A percentile compares a stretch with the other conserved stretches of the same genome.
These are phyloP conservation scores for Trachurus trachurus DNA, from an alignment of 2,797 vertebrate genomes.

Conservation along the genomic window DNA sequence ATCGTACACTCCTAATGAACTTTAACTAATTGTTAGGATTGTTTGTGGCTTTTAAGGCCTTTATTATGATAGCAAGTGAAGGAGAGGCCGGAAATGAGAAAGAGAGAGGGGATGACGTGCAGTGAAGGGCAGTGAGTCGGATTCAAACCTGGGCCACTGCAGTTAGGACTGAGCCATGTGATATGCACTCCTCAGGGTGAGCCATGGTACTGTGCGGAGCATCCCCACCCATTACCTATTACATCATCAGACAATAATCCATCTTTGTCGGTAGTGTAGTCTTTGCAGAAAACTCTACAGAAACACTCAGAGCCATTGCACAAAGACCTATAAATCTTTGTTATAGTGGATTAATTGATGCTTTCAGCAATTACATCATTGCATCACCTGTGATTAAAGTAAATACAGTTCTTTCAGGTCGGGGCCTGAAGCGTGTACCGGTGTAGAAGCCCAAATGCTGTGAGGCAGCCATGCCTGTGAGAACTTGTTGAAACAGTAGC, in stretches of 20 bases:
- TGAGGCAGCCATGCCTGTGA: not conserved
- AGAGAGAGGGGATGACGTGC: too few relatives aligned
- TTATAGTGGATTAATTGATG: not conserved
- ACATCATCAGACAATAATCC: not conserved
- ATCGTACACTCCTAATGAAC: not conserved
- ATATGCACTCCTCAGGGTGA: too few relatives aligned
- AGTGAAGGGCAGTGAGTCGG: too few relatives aligned
- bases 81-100: too few relatives aligned
- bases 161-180: too few relatives aligned
- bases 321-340: not conserved
- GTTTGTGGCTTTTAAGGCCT: too few relatives aligned
- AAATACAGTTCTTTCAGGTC: not conserved
- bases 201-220: too few relatives aligned
- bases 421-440: not conserved
- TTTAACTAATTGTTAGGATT: too few relatives aligned
- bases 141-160: too few relatives aligned
- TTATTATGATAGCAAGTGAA: too few relatives aligned
- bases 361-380: not conserved
- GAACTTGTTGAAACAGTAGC: not conserved
- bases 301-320: not conserved
- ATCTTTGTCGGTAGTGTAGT: not conserved
- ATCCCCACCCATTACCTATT: not conserved
- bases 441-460: not conserved
- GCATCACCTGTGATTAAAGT: constrained; percentile 5
- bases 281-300: not conserved